Conservation (phyloP, 2,113 vertebrate genomes). For the Saimiri boliviensis region DNA sequence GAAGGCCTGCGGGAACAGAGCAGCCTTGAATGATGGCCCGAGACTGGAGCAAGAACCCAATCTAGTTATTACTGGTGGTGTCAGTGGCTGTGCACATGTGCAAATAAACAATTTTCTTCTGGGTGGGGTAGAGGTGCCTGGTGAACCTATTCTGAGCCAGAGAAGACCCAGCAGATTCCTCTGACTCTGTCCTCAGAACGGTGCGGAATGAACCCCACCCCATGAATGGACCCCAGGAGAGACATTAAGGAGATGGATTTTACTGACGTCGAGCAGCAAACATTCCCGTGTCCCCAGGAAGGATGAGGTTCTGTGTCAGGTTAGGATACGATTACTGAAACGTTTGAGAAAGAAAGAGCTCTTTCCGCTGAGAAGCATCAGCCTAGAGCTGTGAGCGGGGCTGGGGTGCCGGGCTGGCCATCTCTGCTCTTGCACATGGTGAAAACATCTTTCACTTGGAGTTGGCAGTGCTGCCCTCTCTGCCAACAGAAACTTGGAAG, state of each 20-base stretch:
- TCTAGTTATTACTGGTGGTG: fast-evolving
- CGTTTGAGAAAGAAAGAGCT: background rate
- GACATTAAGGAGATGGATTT: background rate
- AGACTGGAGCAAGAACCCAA: fast-evolving
- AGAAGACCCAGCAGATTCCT: background rate
- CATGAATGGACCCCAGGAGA: fast-evolving
- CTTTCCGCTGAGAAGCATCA: fast-evolving
- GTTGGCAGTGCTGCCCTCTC: background rate
- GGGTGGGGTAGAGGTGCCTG: background rate
- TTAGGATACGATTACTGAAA: background rate
- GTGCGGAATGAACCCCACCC: background rate
- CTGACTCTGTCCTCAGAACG: background rate
- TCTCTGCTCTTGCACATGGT: background rate
- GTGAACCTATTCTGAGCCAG: background rate
- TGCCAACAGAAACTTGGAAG: background rate
- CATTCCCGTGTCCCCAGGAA: background rate
- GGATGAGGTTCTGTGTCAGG: background rate
- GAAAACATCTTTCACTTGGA: background rate
- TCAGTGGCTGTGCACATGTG: fast-evolving
- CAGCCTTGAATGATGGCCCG: background rate
- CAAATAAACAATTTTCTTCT: fast-evolving
- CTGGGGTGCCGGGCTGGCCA: background rate
- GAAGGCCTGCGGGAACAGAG: background rate
- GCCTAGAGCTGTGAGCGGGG: background rate
- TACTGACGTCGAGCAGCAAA: background rate